These are phyloP conservation scores for Sarcophilus harrisii DNA, from an alignment of 2,797 vertebrate species.

Conservation along the genomic window DNA sequence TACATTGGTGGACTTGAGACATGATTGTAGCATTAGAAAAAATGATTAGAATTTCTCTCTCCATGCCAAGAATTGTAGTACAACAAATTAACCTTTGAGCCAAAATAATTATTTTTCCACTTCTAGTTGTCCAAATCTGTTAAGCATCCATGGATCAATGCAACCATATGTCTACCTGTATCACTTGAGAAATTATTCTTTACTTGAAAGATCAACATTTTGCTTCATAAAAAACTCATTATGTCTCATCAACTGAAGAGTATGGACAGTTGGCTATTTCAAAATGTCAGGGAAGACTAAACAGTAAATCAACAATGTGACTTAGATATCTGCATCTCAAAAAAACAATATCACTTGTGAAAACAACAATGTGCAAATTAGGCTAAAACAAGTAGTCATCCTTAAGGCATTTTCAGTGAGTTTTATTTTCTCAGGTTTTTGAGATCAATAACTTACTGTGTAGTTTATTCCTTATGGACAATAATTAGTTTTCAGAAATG, in stretches of 20 bases:
- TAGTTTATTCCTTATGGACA: conserved; percentile 59
- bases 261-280: conserved; percentile 39
- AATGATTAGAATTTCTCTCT: conserved; percentile 66
- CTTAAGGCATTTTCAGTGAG: conserved; percentile 53
- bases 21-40: conserved; percentile 73
- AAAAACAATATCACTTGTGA: conserved; percentile 40
- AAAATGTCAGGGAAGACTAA: conserved; percentile 43
- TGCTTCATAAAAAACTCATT: conserved; percentile 44
- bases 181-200: conserved; percentile 70
- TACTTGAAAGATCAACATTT: conserved; percentile 61
- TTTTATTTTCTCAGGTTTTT: conserved; percentile 56
- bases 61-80: conserved; percentile 77
- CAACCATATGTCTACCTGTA: conserved; percentile 72
- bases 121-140: conserved; percentile 74
- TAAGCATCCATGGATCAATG: conserved; percentile 71
- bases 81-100: conserved; percentile 80
- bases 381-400: conserved; percentile 36
- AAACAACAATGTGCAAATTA: conserved; percentile 52
- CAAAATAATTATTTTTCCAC: conserved; percentile 79
- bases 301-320: conserved; percentile 11
- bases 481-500: conserved; percentile 69
- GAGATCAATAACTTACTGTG: conserved; percentile 51
- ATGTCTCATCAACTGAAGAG: conserved; percentile 50
- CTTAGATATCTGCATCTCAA: conserved; percentile 29
- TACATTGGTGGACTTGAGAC: conserved; percentile 72